Evolutionary conservation across 2,113 vertebrate genomes (phyloP).

Genomic region (Lampris incognitus): DNA sequence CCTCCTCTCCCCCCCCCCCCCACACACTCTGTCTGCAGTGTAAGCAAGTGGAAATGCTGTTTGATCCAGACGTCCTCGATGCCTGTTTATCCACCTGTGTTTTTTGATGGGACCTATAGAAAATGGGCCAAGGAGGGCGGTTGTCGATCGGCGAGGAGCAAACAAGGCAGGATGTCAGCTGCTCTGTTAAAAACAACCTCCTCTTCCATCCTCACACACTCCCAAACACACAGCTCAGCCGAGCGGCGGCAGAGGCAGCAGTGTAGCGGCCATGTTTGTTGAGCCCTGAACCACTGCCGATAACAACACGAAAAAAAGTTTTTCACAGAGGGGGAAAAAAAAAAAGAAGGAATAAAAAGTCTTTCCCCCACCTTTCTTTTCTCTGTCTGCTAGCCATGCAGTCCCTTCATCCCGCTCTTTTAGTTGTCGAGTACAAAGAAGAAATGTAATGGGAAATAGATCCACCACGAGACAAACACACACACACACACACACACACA

Average conservation of each 20-base stretch:
- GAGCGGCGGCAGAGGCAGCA: conserved; percentile 26
- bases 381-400: conserved; percentile 72
- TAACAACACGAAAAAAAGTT: conserved; percentile 59
- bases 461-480: conserved; percentile 62
- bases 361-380: conserved; percentile 85
- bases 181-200: no score
- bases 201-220: not conserved
- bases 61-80: not conserved
- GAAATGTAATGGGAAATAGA: conserved; percentile 53
- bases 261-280: conserved; percentile 76
- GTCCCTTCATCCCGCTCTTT: conserved; percentile 67
- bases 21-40: not conserved
- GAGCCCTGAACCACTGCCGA: conserved; percentile 32
- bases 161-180: not conserved
- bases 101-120: conserved; percentile 29
- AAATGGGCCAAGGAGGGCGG: no score
- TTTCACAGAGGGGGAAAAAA: conserved; percentile 33
- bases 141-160: conserved; percentile 25
- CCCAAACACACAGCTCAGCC: conserved; percentile 48
- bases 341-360: conserved; percentile 76
- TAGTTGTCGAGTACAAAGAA: conserved; percentile 58
- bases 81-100: conserved; percentile 23
- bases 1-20: no score
- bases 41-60: conserved; percentile 17
- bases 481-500: conserved; percentile 34